Base-by-base conservation (phyloP, 2,797 vertebrate species). In the Lithobates sylvaticus region DNA sequence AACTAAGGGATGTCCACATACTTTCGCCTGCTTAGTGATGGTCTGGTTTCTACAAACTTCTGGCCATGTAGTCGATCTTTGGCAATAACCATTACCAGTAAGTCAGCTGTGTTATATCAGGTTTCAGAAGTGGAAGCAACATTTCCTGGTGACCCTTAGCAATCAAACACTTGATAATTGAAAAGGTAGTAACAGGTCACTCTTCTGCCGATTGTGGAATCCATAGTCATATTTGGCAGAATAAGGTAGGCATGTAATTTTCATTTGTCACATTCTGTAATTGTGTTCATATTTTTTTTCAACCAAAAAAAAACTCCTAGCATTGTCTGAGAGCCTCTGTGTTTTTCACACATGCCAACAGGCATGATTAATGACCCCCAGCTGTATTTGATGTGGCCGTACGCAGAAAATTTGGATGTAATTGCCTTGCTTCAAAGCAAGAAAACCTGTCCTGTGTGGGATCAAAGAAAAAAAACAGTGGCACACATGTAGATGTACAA, bases 361-460 rank as follows among this genome's bases (percentile, higher is more conserved):
- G 58, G 26, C 42, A 13, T 80, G 77, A 80, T 75, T 85, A 80
- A 85, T 75, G 71, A 32, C 58, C 34, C 34, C 27, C 50, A 44
- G 61, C 36, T 50, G 58, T 73, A 81, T 75, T 80, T 85, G 84
- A 80, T 80, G 84, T 80, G 58, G 71, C 72, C 44, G 26, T 27
- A 68, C 12, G 64, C 72, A 50, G n/a, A 58, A 80, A 85, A 74
- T 29, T 54, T 23, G 54, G 71, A 80, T 27, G 21, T 68, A 81
- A 85, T 80, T 81, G 64, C 65, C 39, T 10, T 54, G 29, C 77
- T 80, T 85, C 77, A 85, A 85, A 75, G 71, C 34, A 58, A 81
- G 47, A 39, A 70, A 80, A 32, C 47, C 58, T 47, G 83, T 78
- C 32, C 21, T 21, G 64, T 23, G 10, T 50, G 64, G 27, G 54